These are phyloP conservation scores for Cepphus grylle DNA, from an alignment of 2,113 vertebrate genomes.

Conservation along the genomic window DNA sequence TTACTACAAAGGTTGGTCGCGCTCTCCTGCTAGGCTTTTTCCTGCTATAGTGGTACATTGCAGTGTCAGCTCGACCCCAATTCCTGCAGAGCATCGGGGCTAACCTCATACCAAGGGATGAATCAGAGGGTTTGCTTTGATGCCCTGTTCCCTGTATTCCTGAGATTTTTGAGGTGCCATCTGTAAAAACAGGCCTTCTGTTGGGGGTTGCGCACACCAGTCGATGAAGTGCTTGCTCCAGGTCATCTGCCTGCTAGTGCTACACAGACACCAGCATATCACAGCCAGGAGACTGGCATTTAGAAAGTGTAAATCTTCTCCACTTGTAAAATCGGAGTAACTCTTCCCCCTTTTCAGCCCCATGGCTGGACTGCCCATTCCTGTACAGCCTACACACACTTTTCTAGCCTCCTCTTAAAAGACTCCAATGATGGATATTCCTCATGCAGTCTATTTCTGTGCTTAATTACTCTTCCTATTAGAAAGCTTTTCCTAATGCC, in stretches of 20 bases:
- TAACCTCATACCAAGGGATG: neutral
- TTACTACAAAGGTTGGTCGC: neutral
- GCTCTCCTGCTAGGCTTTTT: neutral
- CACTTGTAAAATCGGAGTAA: neutral
- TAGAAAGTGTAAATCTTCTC: neutral
- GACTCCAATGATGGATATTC: neutral
- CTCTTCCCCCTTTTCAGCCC: neutral
- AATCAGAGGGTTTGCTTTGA: neutral
- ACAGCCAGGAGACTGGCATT: neutral
- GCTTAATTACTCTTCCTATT: slow-evolving; percentile 39
- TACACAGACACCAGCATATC: neutral
- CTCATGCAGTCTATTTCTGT: neutral
- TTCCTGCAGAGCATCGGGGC: neutral
- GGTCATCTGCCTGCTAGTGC: neutral
- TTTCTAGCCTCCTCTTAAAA: neutral
- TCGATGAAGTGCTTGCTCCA: neutral
- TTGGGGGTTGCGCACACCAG: neutral
- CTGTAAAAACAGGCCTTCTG: neutral
- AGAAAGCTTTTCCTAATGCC: slow-evolving; percentile 26
- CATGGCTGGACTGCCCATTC: neutral
- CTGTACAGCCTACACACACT: neutral
- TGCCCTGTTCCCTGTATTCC: neutral
- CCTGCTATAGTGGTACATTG: neutral
- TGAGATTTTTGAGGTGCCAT: neutral
- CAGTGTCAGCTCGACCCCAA: neutral